A percentile compares a stretch with the other conserved stretches of the same genome.
These are phyloP conservation scores for Syngnathus typhle DNA, from an alignment of 2,113 vertebrate genomes.

Conservation along the genomic window DNA sequence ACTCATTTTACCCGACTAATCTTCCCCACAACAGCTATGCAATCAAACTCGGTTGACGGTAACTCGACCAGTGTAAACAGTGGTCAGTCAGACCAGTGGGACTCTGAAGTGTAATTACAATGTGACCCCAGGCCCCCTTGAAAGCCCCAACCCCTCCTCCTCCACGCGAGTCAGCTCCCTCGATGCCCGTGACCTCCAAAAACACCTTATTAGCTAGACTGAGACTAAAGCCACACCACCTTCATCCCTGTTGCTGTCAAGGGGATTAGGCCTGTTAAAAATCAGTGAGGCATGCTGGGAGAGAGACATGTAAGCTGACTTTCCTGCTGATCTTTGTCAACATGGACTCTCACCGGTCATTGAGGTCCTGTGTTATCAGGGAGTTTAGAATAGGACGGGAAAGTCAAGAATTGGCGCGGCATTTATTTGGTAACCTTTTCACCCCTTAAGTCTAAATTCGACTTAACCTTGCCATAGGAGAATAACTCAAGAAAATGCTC, in stretches of 20 bases:
- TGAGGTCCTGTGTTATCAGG: constrained; percentile 38
- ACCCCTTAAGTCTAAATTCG: background rate
- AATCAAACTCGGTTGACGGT: constrained; percentile 15
- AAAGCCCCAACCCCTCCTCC: constrained; percentile 20
- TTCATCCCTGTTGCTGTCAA: constrained; percentile 34
- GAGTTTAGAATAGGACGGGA: constrained; percentile 24
- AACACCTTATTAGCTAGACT: constrained; percentile 57
- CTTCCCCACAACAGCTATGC: constrained; percentile 10
- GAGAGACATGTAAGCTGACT: constrained; percentile 31
- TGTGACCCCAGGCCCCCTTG: constrained; percentile 46
- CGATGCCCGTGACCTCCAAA: constrained; percentile 25
- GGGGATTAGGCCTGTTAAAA: constrained; percentile 35
- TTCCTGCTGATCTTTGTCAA: constrained; percentile 51
- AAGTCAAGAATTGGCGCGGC: constrained; percentile 10
- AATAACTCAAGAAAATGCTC: background rate
- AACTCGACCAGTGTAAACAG: constrained; percentile 20
- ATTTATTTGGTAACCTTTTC: constrained; percentile 1
- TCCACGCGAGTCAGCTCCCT: constrained; percentile 40
- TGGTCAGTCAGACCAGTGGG: constrained; percentile 38
- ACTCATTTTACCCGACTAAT: background rate
- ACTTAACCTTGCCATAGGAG: background rate
- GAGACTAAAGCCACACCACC: constrained; percentile 25
- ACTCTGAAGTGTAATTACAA: constrained; percentile 67
- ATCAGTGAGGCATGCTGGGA: constrained; percentile 43
- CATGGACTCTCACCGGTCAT: constrained; percentile 17